Evolutionary conservation across 2,888 invertebrate species (phyloP).

Genomic region (Phymatocera aterrima): DNA sequence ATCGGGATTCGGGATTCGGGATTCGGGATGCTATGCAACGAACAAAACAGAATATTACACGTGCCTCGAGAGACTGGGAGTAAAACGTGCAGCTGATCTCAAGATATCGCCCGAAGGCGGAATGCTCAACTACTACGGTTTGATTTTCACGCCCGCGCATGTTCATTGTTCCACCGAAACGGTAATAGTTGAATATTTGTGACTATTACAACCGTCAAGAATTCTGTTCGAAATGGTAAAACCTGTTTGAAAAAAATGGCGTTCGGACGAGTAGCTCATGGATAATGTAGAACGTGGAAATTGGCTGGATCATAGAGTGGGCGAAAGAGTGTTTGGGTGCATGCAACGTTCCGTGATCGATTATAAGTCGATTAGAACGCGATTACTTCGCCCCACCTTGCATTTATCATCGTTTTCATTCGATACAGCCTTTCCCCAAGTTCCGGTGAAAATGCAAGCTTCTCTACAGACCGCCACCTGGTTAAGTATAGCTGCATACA

Average conservation of each 20-base stretch:
- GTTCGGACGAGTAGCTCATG: too few species aligned
- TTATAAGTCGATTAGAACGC: constrained; percentile 61
- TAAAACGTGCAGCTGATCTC: background rate
- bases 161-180: background rate
- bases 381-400: constrained; percentile 53
- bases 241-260: too few species aligned
- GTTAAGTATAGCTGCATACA: too few species aligned
- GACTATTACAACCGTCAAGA: too few species aligned
- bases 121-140: background rate
- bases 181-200: background rate
- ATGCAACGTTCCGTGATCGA: constrained; percentile 54
- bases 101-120: background rate
- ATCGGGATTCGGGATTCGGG: too few species aligned
- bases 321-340: constrained; percentile 19
- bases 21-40: too few species aligned
- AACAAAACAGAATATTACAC: background rate
- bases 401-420: constrained; percentile 54
- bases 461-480: too few species aligned
- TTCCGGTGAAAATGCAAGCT: constrained; percentile 1
- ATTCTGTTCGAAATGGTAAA: too few species aligned
- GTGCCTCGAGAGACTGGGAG: background rate
- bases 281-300: background rate
- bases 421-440: constrained; percentile 48
- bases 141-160: too few species aligned
- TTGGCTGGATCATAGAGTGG: constrained; percentile 10